Evolutionary conservation across 2,888 invertebrate species (phyloP).

Genomic region (Reticulitermes lucifugus): DNA sequence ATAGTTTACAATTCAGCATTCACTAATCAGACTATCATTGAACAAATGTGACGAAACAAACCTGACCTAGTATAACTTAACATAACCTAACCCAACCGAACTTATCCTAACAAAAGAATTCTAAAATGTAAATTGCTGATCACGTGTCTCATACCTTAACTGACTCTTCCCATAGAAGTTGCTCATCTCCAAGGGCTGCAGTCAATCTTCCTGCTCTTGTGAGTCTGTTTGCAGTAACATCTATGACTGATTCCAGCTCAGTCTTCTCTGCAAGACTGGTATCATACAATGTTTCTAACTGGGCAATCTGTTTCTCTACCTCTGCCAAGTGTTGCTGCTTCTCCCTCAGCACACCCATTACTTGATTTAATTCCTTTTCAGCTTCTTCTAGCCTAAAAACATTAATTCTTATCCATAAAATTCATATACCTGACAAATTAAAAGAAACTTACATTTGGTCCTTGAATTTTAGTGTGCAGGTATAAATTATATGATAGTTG

Average conservation of each 20-base stretch:
- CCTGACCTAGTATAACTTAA: no score
- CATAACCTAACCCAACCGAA: no score
- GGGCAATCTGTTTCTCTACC: conserved; percentile 78
- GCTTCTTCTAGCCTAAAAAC: conserved; percentile 77
- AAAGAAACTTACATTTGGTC: neutral
- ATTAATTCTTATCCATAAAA: conserved; percentile 58
- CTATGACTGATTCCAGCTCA: conserved; percentile 78
- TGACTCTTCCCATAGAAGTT: conserved; percentile 83
- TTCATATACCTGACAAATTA: conserved; percentile 2
- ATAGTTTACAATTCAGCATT: no score
- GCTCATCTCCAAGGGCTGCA: conserved; percentile 88
- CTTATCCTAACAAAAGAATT: no score
- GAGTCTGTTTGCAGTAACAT: conserved; percentile 81
- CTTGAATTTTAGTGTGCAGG: no score
- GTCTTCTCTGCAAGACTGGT: conserved; percentile 81
- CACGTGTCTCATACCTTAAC: conserved; percentile 66
- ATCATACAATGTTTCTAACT: conserved; percentile 73
- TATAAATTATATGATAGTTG: no score
- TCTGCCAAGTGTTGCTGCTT: conserved; percentile 86
- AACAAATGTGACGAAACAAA: no score
- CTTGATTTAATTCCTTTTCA: conserved; percentile 78
- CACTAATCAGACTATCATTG: no score
- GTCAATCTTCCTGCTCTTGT: conserved; percentile 87
- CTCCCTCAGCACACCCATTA: conserved; percentile 79
- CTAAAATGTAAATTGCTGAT: no score